Percentiles rank a stretch among this genome's conserved stretches.
phyloP scores from a whole-genome alignment of 2,797 vertebrate species.

The Semotilus atromaculatus region DNA sequence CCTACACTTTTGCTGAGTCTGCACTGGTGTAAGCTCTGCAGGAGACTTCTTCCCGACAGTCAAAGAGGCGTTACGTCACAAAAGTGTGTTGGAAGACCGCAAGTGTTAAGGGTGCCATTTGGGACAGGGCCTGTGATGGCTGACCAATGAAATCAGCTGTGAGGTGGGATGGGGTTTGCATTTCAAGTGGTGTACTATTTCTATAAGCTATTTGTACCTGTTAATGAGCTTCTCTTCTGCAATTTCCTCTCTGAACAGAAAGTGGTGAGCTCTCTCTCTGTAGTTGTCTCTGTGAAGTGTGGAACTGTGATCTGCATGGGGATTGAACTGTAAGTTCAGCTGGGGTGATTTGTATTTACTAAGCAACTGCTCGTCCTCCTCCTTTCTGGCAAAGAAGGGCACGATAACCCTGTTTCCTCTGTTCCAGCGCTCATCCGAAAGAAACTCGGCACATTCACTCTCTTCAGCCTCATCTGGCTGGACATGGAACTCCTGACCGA shows the following conservation, averaged over 20 bases:
- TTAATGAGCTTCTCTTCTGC: slow-evolving; percentile 33
- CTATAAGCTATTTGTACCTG: slow-evolving; percentile 14
- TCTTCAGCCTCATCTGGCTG: background rate
- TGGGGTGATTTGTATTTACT: slow-evolving; percentile 79
- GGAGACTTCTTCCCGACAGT: no score
- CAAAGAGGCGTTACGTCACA: no score
- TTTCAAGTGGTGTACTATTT: background rate
- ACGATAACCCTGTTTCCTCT: slow-evolving; percentile 81
- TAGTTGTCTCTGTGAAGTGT: slow-evolving; percentile 79
- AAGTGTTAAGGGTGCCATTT: no score
- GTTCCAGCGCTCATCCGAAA: slow-evolving; percentile 77
- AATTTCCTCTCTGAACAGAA: slow-evolving; percentile 71
- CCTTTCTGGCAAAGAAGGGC: slow-evolving; percentile 72
- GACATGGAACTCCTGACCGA: slow-evolving; percentile 67
- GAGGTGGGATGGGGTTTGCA: background rate
- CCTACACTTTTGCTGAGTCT: no score
- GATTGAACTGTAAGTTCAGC: slow-evolving; percentile 16
- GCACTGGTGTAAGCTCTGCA: no score
- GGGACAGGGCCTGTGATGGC: background rate
- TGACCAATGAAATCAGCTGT: background rate
- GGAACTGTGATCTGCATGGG: slow-evolving; percentile 21
- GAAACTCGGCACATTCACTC: slow-evolving; percentile 2
- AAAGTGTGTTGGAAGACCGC: no score
- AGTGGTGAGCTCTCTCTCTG: slow-evolving; percentile 84
- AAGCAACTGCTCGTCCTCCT: slow-evolving; percentile 74